Percentiles rank a stretch among this genome's conserved stretches.
Evolutionary conservation across 2,113 vertebrate genomes (phyloP).

Genomic region (Sprattus sprattus): DNA sequence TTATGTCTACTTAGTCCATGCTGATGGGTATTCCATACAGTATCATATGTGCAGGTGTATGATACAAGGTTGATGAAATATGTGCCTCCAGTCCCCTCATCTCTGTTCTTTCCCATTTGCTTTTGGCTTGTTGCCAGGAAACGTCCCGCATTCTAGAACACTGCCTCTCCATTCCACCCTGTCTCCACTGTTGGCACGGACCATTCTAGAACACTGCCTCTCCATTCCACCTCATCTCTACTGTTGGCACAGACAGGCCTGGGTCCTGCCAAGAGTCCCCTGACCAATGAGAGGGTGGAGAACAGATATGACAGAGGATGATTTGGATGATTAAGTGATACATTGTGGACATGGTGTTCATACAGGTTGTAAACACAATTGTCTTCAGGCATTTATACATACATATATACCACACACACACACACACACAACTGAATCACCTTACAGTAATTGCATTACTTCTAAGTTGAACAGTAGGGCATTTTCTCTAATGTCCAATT

Average conservation of each 20-base stretch:
- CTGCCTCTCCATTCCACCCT: not conserved
- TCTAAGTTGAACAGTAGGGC: too few relatives aligned
- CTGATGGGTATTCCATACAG: not conserved
- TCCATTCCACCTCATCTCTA: not conserved
- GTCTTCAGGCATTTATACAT: not conserved
- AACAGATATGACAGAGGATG: not conserved
- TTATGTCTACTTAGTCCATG: not conserved
- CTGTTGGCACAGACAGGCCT: not conserved
- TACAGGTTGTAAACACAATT: not conserved
- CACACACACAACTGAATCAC: not conserved
- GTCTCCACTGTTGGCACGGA: not conserved
- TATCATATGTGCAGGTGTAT: conserved; percentile 10
- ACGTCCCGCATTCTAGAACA: not conserved
- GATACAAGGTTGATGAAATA: conserved; percentile 1
- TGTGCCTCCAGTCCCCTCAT: not conserved
- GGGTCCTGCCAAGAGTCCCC: not conserved
- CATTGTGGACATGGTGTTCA: conserved; percentile 4
- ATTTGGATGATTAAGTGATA: not conserved
- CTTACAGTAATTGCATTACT: too few relatives aligned
- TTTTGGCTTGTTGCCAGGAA: not conserved
- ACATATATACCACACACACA: not conserved
- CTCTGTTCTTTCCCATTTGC: not conserved
- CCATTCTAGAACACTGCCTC: not conserved
- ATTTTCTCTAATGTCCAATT: too few relatives aligned
- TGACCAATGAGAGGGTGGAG: not conserved